phyloP scores from a whole-genome alignment of 1,140 invertebrate genomes.

The Pantala flavescens region DNA sequence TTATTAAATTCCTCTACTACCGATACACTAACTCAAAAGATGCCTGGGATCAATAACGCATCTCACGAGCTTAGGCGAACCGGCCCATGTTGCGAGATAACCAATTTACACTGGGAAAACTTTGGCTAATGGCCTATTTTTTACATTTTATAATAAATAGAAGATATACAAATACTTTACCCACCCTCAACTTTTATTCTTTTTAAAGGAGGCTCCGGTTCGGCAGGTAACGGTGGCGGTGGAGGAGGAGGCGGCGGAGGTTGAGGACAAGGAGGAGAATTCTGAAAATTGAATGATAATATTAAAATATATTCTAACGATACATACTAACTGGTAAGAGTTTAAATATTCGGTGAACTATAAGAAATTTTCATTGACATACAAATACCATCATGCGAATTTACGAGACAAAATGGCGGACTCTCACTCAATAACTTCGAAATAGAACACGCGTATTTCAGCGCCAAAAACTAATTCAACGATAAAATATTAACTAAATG shows the following conservation, averaged over 20 bases:
- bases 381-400: background rate
- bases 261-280: background rate
- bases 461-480: background rate
- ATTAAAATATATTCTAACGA: too few species aligned
- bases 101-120: background rate
- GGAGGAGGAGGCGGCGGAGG: background rate
- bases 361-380: background rate
- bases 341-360: too few species aligned
- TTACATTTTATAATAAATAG: background rate
- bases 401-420: background rate
- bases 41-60: background rate
- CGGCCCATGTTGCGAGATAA: background rate
- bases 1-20: background rate
- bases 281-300: background rate
- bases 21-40: background rate
- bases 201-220: background rate
- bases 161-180: background rate
- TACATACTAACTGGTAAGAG: too few species aligned
- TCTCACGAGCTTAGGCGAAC: background rate
- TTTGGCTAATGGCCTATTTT: background rate
- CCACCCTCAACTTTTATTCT: background rate
- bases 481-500: background rate
- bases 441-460: background rate
- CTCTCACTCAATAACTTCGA: background rate
- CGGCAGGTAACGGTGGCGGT: conserved; percentile 1